Evolutionary conservation across 2,797 vertebrate genomes (phyloP).

Genomic region (Craterocephalus amniculus): DNA sequence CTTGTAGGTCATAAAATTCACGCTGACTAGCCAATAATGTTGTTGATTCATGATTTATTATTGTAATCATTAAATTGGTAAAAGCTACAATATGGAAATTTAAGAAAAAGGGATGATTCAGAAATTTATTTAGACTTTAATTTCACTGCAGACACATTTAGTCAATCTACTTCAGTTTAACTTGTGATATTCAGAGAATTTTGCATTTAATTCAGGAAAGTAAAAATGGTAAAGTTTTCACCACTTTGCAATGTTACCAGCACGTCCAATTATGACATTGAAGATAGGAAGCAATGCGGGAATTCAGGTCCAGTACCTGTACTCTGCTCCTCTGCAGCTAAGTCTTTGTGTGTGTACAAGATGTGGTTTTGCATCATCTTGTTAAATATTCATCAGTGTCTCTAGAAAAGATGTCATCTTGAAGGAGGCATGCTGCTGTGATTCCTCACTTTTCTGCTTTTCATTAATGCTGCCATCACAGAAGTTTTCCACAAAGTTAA

Average conservation of each 20-base stretch:
- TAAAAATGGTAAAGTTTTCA: background rate
- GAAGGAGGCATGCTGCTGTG: background rate
- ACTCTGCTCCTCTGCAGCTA: background rate
- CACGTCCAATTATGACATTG: background rate
- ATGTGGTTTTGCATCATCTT: too few relatives aligned
- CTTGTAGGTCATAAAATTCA: background rate
- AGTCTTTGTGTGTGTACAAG: too few relatives aligned
- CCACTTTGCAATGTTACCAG: background rate
- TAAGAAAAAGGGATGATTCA: background rate
- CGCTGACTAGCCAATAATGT: background rate
- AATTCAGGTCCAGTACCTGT: background rate
- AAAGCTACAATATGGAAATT: background rate
- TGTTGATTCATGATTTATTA: background rate
- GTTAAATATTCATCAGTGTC: too few relatives aligned
- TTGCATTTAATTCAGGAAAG: background rate
- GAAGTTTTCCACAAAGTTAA: too few relatives aligned
- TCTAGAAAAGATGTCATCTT: background rate
- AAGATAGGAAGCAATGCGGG: background rate
- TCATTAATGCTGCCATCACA: background rate
- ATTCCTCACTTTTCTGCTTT: background rate
- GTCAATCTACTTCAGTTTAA: background rate
- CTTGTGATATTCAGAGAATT: background rate
- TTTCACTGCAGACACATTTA: background rate
- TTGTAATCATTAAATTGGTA: background rate
- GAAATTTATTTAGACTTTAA: background rate